Evolutionary conservation across 2,113 vertebrate genomes (phyloP), one percentile per base, ranked within the genome.

Genomic region (Macrotis lagotis): DNA sequence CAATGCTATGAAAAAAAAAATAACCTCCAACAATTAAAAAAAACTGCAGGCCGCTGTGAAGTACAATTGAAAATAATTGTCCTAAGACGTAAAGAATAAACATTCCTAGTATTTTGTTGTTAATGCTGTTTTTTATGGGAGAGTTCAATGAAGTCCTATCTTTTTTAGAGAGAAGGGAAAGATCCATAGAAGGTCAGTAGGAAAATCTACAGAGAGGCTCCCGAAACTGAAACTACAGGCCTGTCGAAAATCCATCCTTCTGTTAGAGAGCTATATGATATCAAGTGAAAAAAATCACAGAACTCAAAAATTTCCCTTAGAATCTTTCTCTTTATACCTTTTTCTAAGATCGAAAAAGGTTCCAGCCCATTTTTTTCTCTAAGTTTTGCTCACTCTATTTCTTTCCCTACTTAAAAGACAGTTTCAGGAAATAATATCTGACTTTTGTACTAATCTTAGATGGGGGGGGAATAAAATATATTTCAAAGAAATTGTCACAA

Each of bases 361-460:
- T 94, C 52, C 93, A 51, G 91, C 88, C 92, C 51, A 53, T 25
- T 95, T 90, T n/a, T 25, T 28, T 0, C 19, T 24, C 0, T 91
- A 31, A 25, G 6, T 89, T 89, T 22, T 28, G 88, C 48, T 83
- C 49, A 89, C 53, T 96, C 37, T 92, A 83, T 91, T 97, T 94
- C 91, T 94, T 97, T 37, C 2, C 48, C 51, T 95, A n/a, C 91
- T 91, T 91, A 96, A 97, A 94, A 96, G 48, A 91, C 0, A 66
- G 0, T 52, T 26, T 95, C 93, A 94, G 0, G 0, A 89, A 92
- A 93, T 2, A 16, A 2, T 49, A 95, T 50, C 88, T 95, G 95
- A 93, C 51, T 28, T 96, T 96, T 98, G 92, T 96, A 26, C 31
- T 92, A 92, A 93, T 94, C n/a, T 91, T 95, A 74, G 51, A 93